Base-by-base conservation (phyloP, 2,113 vertebrate genomes). In the Macaca mulatta region DNA sequence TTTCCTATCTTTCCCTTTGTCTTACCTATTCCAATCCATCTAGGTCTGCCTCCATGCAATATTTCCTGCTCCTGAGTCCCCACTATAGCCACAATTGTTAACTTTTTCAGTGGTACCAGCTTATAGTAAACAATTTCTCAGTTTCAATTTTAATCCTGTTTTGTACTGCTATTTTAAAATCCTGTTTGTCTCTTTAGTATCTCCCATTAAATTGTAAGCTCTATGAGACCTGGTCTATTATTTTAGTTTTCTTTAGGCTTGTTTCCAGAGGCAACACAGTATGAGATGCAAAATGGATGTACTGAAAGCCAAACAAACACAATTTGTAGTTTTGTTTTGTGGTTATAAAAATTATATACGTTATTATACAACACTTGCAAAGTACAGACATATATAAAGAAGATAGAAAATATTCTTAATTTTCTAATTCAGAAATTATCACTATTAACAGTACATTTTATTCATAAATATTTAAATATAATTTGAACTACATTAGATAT, bases 401-500 rank as follows among this genome's bases (percentile, higher is more conserved):
- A 90, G 38, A 38, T 81, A 74, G 59, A 86, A 27, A 93, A 40
- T 72, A 86, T 57, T 89, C 40, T 92, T 50, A 93, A 52, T 90
- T 90, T 83, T 77, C 52, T 64, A 72, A 72, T 83, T 86, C 87
- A 52, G 40, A 93, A 88, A 75, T 82, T 8, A 52, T 69, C 69
- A 82, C 43, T 91, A 35, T 83, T 90, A 72, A 57, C 32, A 38
- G 43, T 61, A 91, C 2, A 79, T 86, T 93, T 86, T 67, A 81
- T 59, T 83, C 45, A 94, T 95, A 23, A 96, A 89, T 93, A 89
- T 89, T 93, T 96, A 81, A 93, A 57, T 89, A 77, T 27, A 79
- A 86, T 55, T 77, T 96, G 25, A 95, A 93, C 93, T 90, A n/a
- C 79, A 90, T 84, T 93, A 90, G 35, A 48, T 67, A 27, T 74